Evolutionary conservation across 2,113 vertebrate genomes (phyloP), one percentile per base, ranked within the genome.

Genomic region (Elaphurus davidianus): DNA sequence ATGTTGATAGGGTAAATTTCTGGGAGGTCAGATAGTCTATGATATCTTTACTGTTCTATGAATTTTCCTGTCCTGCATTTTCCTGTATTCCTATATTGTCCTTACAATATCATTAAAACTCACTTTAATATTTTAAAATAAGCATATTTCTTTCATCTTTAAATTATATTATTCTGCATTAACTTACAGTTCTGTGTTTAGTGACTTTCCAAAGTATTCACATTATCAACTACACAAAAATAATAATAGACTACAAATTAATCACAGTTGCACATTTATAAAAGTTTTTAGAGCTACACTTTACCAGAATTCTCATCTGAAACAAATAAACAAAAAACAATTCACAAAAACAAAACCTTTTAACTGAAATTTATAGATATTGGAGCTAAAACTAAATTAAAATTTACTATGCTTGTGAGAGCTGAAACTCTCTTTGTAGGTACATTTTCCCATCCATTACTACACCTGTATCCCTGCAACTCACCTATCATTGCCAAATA

Each of bases 191-290:
- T 30, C 4, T 19, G 21, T 86, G 40, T 64, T 86, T 59, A 91
- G 33, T 1, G 10, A 30, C 17, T 54, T 93, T 92, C 28, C 2
- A 82, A 82, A 71, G 11, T 33, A 62, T 79, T 86, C 19, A 45
- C 82, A 94, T 94, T 95, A 59, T 59, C 28, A 83, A 50, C 36
- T 87, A 30, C 13, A 67, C 36, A 62, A 67, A 94, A 92, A 36
- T 14, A 7, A 78, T 76, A 57, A 90, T 47, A 64, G 47, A 83
- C 43, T 59, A 78, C 36, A 83, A 94, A 84, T 71, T 67, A 74
- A 4, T 96, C 14, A 43, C 67, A 50, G 30, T 7, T 54, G 28
- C 16, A 94, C 21, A 62, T 67, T 71, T 11, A 54, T 19, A 52
- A 85, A 91, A 64, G 1, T 25, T 76, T 92, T 92, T 86, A 55